A percentile compares a stretch with the other conserved stretches of the same genome.
phyloP scores from a whole-genome alignment of 2,113 vertebrate species.

The Gobio gobio region DNA sequence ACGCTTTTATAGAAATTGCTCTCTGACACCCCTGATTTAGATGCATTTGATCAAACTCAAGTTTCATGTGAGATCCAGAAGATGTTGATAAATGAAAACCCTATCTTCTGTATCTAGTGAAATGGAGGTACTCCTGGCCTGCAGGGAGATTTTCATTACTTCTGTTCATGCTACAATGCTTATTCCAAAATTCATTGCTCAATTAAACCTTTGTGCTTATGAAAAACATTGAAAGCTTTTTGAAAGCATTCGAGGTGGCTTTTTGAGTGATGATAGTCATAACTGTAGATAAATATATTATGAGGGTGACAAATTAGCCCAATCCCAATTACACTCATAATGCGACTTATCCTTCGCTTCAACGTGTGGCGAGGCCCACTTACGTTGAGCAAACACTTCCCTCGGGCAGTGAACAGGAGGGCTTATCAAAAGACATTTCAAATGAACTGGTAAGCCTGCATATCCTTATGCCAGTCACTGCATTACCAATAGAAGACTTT shows the following conservation, averaged over 20 bases:
- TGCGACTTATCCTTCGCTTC: neutral
- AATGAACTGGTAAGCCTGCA: neutral
- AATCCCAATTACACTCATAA: neutral
- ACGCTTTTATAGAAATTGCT: neutral
- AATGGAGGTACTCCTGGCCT: neutral
- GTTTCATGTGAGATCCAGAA: neutral
- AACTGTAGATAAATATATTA: constrained; percentile 31
- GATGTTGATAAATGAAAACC: constrained; percentile 12
- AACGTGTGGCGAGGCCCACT: neutral
- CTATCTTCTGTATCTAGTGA: neutral
- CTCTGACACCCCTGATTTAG: neutral
- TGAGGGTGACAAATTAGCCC: neutral
- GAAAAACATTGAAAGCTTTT: constrained; percentile 1
- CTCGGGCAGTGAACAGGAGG: neutral
- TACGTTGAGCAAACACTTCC: neutral
- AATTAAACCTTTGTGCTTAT: constrained; percentile 29
- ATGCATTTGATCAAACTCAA: neutral
- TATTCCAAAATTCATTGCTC: neutral
- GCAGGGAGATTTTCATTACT: neutral
- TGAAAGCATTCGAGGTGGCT: neutral
- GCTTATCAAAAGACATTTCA: constrained; percentile 12
- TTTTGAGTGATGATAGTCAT: constrained; percentile 17
- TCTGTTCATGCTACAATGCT: constrained; percentile 4
- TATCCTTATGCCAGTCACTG: neutral
- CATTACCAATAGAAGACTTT: constrained; percentile 21